These are phyloP conservation scores for Glossophaga mutica DNA, from an alignment of 2,797 vertebrate species.

Conservation along the genomic window DNA sequence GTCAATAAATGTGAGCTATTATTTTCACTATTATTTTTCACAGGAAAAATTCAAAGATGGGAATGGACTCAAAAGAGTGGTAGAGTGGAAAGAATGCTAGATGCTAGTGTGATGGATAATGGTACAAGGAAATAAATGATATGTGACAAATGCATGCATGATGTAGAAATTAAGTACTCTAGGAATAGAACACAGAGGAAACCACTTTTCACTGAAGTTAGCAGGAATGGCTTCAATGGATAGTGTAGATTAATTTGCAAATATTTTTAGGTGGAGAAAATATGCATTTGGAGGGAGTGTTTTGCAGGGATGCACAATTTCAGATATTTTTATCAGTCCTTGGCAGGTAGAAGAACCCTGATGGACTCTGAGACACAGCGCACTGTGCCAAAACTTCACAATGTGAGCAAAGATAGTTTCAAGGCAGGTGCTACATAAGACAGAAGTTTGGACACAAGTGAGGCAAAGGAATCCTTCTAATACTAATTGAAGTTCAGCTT, in stretches of 20 bases:
- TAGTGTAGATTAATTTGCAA: neutral
- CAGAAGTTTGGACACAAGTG: neutral
- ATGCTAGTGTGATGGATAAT: neutral
- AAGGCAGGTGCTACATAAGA: neutral
- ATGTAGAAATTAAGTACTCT: constrained; percentile 20
- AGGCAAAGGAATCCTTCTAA: neutral
- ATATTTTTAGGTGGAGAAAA: neutral
- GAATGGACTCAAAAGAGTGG: constrained; percentile 23
- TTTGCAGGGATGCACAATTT: neutral
- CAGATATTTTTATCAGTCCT: neutral
- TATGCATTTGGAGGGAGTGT: neutral
- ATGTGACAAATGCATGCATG: neutral
- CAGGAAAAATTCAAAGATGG: constrained; percentile 44
- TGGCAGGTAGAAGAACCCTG: neutral
- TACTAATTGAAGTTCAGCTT: neutral
- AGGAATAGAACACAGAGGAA: neutral
- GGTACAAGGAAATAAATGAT: constrained; percentile 26
- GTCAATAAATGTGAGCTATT: constrained; percentile 50
- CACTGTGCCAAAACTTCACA: neutral
- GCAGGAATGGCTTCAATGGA: neutral
- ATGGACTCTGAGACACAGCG: neutral
- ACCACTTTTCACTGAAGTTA: neutral
- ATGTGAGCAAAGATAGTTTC: neutral
- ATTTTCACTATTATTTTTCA: constrained; percentile 48
- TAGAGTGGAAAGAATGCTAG: constrained; percentile 15